phyloP scores from a whole-genome alignment of 2,113 vertebrate species.

The Calidris pugnax region DNA sequence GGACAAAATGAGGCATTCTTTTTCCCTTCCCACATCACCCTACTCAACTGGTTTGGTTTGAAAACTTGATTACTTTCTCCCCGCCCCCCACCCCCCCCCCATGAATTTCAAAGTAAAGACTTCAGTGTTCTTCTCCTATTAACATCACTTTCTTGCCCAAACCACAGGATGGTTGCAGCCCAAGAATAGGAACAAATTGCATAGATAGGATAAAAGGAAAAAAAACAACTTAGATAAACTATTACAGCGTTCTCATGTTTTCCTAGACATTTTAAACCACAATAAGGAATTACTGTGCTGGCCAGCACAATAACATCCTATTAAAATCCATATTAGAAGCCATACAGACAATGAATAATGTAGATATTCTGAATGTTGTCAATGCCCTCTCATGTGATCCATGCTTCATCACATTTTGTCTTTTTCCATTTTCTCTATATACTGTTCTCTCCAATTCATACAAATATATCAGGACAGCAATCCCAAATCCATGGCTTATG shows the following conservation, averaged over 20 bases:
- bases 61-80: neutral
- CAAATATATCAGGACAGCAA: neutral
- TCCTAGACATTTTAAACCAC: neutral
- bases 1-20: neutral
- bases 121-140: neutral
- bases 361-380: neutral
- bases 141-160: neutral
- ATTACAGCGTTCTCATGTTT: neutral
- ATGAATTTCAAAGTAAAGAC: constrained; percentile 14
- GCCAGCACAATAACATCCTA: neutral
- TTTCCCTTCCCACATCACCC: neutral
- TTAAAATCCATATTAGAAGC: neutral
- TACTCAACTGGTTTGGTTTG: constrained; percentile 24
- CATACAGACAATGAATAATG: neutral
- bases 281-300: neutral
- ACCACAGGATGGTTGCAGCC: neutral
- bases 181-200: neutral
- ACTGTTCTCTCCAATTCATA: neutral
- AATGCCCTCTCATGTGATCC: neutral
- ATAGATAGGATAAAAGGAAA: neutral
- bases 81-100: too few relatives aligned
- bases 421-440: neutral
- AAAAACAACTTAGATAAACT: neutral
- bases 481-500: neutral
- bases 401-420: neutral